Conservation (phyloP, 2,113 vertebrate genomes). For the Rhea pennata region DNA sequence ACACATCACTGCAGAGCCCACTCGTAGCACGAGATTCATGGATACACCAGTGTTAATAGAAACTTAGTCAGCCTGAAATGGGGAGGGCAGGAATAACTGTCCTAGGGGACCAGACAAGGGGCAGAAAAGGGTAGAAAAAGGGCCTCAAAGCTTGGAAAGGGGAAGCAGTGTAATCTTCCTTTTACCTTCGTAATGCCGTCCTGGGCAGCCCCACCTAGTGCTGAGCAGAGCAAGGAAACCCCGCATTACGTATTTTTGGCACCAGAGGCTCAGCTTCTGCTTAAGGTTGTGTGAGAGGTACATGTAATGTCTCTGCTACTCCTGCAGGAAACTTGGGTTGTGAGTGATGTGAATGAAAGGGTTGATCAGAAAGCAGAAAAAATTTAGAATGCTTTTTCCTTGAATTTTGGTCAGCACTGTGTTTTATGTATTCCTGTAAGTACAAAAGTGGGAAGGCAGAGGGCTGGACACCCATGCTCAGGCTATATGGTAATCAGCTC, state of each 20-base stretch:
- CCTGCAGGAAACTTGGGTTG: fast-evolving
- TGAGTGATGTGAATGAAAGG: background rate
- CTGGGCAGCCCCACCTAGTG: background rate
- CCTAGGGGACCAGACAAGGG: background rate
- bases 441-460: fast-evolving
- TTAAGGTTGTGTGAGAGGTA: background rate
- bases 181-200: background rate
- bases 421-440: background rate
- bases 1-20: background rate
- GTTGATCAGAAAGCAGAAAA: background rate
- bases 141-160: background rate
- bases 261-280: background rate
- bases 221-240: background rate
- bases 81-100: background rate
- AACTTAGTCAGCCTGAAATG: background rate
- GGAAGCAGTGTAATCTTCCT: background rate
- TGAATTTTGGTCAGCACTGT: background rate
- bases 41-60: too few species aligned
- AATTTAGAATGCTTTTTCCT: fast-evolving
- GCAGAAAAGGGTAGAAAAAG: background rate
- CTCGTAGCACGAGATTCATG: background rate
- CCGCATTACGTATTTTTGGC: background rate
- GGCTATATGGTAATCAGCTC: background rate
- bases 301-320: background rate
- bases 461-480: background rate